Conservation (phyloP, 2,888 invertebrate species). For the Limnephilus auricula region DNA sequence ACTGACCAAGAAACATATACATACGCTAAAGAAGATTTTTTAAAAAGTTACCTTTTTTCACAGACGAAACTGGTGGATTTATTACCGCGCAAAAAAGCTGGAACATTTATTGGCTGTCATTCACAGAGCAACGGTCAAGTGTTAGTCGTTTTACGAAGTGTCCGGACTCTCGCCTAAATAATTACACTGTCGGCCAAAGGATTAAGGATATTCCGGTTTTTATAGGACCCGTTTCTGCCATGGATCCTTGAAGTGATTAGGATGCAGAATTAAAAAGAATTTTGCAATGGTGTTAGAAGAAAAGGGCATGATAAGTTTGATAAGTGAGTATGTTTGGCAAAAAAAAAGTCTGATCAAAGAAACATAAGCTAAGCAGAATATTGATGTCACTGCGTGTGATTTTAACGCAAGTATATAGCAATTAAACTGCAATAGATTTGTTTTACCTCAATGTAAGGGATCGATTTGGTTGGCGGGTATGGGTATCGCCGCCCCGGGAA, state of each 20-base stretch:
- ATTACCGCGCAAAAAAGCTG: background rate
- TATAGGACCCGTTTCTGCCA: background rate
- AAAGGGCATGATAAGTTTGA: no score
- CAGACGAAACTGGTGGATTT: background rate
- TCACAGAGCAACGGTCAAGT: constrained; percentile 21
- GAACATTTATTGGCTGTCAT: constrained; percentile 6
- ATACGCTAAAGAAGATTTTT: background rate
- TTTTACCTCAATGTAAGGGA: no score
- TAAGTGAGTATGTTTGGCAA: background rate
- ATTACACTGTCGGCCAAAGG: constrained; percentile 14
- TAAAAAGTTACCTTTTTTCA: background rate
- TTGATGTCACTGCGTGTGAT: no score
- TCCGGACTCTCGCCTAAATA: constrained; percentile 5
- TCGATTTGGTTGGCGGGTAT: no score
- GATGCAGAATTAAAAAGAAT: background rate
- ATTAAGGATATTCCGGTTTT: constrained; percentile 29
- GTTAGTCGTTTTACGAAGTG: constrained; percentile 26
- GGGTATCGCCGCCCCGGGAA: no score
- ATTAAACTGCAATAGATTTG: no score
- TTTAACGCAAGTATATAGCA: no score
- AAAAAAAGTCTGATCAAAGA: background rate
- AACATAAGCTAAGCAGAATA: no score
- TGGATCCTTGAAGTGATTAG: background rate
- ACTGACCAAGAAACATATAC: background rate
- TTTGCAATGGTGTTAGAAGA: background rate